These are phyloP conservation scores for Polyodon spathula DNA, from an alignment of 2,113 vertebrate species.

Conservation along the genomic window DNA sequence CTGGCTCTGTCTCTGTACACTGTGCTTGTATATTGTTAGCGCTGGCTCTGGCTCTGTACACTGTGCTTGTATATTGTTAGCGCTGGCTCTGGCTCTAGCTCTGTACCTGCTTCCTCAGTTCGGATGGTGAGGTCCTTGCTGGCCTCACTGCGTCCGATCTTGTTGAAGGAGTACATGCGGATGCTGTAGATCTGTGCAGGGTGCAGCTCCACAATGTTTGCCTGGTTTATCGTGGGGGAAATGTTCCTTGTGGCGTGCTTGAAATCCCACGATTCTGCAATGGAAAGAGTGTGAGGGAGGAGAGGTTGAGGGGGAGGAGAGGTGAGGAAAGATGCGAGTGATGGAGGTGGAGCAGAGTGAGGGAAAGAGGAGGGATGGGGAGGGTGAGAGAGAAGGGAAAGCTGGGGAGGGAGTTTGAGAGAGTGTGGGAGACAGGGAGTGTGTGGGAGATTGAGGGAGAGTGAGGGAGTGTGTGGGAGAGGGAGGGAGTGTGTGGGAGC, in stretches of 20 bases:
- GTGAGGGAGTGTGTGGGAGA: no score
- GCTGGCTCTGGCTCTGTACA: no score
- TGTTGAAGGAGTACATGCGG: constrained; percentile 95
- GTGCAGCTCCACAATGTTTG: constrained; percentile 93
- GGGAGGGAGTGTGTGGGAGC: no score
- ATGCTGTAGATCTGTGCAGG: constrained; percentile 93
- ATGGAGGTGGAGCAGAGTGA: no score
- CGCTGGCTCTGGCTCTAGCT: neutral
- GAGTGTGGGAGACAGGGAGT: no score
- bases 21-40: no score
- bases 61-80: no score
- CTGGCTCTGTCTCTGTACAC: no score
- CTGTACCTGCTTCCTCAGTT: constrained; percentile 89
- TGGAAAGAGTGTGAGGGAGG: accelerated
- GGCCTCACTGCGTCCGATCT: constrained; percentile 88
- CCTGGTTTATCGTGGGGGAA: constrained; percentile 94
- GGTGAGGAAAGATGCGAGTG: neutral
- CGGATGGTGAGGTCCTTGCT: constrained; percentile 96
- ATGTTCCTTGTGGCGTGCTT: constrained; percentile 95
- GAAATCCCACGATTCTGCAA: constrained; percentile 85
- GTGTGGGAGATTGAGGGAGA: no score
- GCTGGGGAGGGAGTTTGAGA: no score
- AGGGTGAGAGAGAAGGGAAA: no score
- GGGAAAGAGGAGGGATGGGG: no score
- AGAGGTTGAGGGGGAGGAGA: neutral